Percentiles rank a stretch among this genome's conserved stretches.
Evolutionary conservation across 2,797 vertebrate genomes (phyloP).

Genomic region (Apogon hyalosoma): DNA sequence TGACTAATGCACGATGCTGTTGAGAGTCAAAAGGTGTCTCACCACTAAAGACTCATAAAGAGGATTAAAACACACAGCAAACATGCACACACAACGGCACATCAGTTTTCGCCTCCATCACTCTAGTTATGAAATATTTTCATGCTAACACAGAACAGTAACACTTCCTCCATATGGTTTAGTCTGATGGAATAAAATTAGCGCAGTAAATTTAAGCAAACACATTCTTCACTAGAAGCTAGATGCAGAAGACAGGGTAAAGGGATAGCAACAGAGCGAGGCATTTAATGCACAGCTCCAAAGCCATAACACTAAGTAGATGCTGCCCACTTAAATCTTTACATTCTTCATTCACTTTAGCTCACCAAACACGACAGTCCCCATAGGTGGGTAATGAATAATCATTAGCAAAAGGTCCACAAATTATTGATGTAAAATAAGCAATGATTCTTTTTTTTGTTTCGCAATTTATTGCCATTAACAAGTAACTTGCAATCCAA

Average conservation of each 20-base stretch:
- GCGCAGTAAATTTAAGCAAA: conserved; percentile 28
- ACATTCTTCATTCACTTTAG: conserved; percentile 83
- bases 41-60: conserved; percentile 34
- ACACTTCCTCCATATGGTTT: conserved; percentile 3
- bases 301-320: conserved; percentile 73
- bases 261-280: conserved; percentile 36
- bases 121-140: neutral
- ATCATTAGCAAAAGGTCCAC: conserved; percentile 86
- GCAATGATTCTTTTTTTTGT: conserved; percentile 90
- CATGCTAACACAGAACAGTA: neutral
- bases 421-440: conserved; percentile 90
- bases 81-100: neutral
- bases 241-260: conserved; percentile 41
- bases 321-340: conserved; percentile 77
- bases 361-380: conserved; percentile 82
- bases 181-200: conserved; percentile 26
- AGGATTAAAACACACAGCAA: conserved; percentile 35
- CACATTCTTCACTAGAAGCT: conserved; percentile 41
- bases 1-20: conserved; percentile 44
- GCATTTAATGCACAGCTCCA: conserved; percentile 56
- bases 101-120: neutral
- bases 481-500: conserved; percentile 96
- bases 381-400: conserved; percentile 81
- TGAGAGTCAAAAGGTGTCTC: conserved; percentile 32
- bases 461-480: conserved; percentile 92